Base-by-base conservation (phyloP, 2,888 invertebrate species). In the Alloscopus bannaensis region DNA sequence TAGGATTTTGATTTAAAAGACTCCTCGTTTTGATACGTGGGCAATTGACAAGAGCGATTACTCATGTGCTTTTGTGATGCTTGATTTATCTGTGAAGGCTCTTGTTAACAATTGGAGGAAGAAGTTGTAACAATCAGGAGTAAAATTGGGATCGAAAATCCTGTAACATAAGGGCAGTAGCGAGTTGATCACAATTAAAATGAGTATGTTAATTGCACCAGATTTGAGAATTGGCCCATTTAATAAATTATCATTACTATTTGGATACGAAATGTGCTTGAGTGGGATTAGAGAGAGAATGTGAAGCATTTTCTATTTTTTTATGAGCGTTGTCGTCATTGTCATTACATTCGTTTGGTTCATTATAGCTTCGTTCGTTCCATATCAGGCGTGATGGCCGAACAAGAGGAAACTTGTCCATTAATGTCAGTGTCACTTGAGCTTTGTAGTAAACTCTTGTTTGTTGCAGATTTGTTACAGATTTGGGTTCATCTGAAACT, bases 1-100 rank as follows among this genome's bases (percentile, higher is more conserved):
- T 36, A 75, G 59, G n/a, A n/a, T 36, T 57, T 47, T 66, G 65
- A 73, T 73, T 73, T 73, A 45, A 65, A n/a, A 59, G 65, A 66
- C 65, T 66, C 52, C 66, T 52, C 52, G 42, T 66, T 75, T 66
- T n/a, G n/a, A n/a, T n/a, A n/a, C n/a, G n/a, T n/a, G n/a, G 75
- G 45, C 52, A 65, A 62, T 71, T 71, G 71, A 71, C 71, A 71
- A 62, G 42, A 22, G n/a, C 28, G 22, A 73, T 73, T 73, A 65
- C 42, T 65, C 65, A 62, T 64, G 22, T 55, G 24, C 24, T 3
- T 52, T 20, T 6, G 52, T 47, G 3, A n/a, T n/a, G 28, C 40
- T 52, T 40, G 62, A 72, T 72, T 72, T 62, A 62, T 55, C 62
- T 72, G 42, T 64, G 72, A 62, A 62, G 62, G 62, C 57, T 71